Base-by-base conservation (phyloP, 2,888 invertebrate species). In the Harpagoxenus sublaevis region DNA sequence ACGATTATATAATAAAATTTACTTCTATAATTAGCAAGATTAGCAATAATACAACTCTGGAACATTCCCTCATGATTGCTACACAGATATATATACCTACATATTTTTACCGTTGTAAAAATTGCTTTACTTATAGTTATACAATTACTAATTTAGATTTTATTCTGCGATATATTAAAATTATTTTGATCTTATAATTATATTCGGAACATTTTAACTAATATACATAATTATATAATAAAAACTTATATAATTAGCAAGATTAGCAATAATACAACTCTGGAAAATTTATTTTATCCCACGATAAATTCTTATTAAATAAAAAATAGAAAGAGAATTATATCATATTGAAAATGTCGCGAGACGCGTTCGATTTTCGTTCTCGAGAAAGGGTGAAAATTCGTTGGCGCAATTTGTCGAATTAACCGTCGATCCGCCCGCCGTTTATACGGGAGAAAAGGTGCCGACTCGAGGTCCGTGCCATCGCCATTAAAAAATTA, bases 401-500 rank as follows among this genome's bases (percentile, higher is more conserved):
- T 57, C 15, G 3, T 65, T 18, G 48, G 12, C 12, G 10, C 42
- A 48, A 70, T 48, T 71, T 71, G 45, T 18, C 70, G 18, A 42
- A 55, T 66, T 55, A 31, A 60, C 12, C 12, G 23, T 23, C 39
- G 39, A 65, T 42, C 12, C 9, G 23, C 18, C 57, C 18, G 18
- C 9, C 23, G 35, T 53, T 48, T n/a, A 35, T 45, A n/a, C 1
- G 31, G 1, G 28, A 39, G 75, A 48, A 45, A 23, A 53, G 53
- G 10, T 28, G 71, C n/a, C 48, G 45, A 45, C 5, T 68, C 48
- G 71, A 51, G 28, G n/a, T 60, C 62, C 55, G 55, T 66, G 18
- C 8, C 79, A 39, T 5, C 60, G 18, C 23, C 12, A 55, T 78
- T 55, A 71, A 70, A 60, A 60, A 60, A 60, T 70, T 57, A 55